These are phyloP conservation scores for Dicranocentrus wangi DNA, from an alignment of 2,888 invertebrate genomes.

Conservation along the genomic window DNA sequence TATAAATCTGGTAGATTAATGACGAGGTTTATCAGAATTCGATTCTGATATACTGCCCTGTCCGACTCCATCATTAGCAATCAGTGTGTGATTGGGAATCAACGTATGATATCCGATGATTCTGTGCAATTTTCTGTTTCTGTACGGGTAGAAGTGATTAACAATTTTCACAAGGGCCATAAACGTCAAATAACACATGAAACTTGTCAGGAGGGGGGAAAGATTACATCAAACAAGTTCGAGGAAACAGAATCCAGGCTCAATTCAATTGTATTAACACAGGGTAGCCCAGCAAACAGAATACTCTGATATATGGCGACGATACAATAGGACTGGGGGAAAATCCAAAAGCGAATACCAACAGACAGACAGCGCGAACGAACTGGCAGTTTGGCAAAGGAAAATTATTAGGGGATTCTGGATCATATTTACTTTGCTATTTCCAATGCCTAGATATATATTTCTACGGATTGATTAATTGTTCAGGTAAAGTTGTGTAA, in stretches of 20 bases:
- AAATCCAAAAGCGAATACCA: too few relatives aligned
- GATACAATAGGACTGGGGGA: neutral
- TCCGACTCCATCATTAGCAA: slow-evolving; percentile 13
- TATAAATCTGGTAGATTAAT: too few relatives aligned
- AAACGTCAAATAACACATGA: slow-evolving; percentile 21
- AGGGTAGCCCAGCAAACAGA: too few relatives aligned
- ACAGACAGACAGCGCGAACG: neutral
- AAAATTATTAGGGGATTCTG: too few relatives aligned
- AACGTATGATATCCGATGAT: neutral
- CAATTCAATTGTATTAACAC: neutral
- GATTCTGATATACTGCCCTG: neutral
- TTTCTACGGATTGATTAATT: too few relatives aligned
- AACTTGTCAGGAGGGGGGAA: slow-evolving; percentile 26
- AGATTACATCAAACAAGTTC: slow-evolving; percentile 9
- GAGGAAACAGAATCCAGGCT: neutral
- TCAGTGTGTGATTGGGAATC: too few relatives aligned
- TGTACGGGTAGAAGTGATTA: slow-evolving; percentile 6
- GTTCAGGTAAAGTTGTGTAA: too few relatives aligned
- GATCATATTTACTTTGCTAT: too few relatives aligned
- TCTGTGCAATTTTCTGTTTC: slow-evolving; percentile 4
- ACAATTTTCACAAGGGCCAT: slow-evolving; percentile 17
- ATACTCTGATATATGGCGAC: too few relatives aligned
- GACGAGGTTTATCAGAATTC: neutral
- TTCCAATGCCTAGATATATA: too few relatives aligned
- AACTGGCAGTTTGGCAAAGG: too few relatives aligned